These are phyloP conservation scores for Oscheius sp. DNA, from an alignment of 2,888 invertebrate species.

Conservation along the genomic window DNA sequence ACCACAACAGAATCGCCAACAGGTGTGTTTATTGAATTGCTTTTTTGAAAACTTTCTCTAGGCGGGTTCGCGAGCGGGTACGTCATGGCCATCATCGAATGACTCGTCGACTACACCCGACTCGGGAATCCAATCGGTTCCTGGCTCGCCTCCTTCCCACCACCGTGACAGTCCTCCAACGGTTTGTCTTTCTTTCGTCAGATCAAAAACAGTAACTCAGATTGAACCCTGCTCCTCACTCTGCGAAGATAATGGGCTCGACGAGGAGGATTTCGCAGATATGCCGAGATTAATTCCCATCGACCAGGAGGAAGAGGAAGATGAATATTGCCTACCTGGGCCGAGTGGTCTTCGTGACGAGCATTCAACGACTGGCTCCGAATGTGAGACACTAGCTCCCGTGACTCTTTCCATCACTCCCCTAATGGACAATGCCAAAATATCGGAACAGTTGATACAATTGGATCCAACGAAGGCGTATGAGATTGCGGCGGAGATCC, in stretches of 20 bases:
- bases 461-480: slow-evolving; percentile 44
- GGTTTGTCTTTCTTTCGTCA: slow-evolving; percentile 3
- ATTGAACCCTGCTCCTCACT: slow-evolving; percentile 37
- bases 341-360: slow-evolving; percentile 29
- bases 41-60: not conserved
- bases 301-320: slow-evolving; percentile 35
- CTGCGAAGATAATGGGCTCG: slow-evolving; percentile 25
- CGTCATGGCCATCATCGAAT: slow-evolving; percentile 29
- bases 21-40: slow-evolving; percentile 3
- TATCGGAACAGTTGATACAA: slow-evolving; percentile 40
- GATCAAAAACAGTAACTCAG: slow-evolving; percentile 13
- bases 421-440: slow-evolving; percentile 45
- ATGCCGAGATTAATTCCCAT: slow-evolving; percentile 51
- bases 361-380: slow-evolving; percentile 35
- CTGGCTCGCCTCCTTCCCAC: slow-evolving; percentile 51
- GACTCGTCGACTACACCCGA: slow-evolving; percentile 69
- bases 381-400: slow-evolving; percentile 44
- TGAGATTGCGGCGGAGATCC: slow-evolving; percentile 42
- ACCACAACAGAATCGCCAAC: slow-evolving; percentile 1
- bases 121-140: slow-evolving; percentile 71
- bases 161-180: slow-evolving; percentile 33
- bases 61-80: slow-evolving; percentile 13
- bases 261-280: slow-evolving; percentile 48
- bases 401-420: slow-evolving; percentile 40
- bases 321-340: slow-evolving; percentile 34